These are phyloP conservation scores for Dunckerocampus dactyliophorus DNA, from an alignment of 2,113 vertebrate species.

Conservation along the genomic window DNA sequence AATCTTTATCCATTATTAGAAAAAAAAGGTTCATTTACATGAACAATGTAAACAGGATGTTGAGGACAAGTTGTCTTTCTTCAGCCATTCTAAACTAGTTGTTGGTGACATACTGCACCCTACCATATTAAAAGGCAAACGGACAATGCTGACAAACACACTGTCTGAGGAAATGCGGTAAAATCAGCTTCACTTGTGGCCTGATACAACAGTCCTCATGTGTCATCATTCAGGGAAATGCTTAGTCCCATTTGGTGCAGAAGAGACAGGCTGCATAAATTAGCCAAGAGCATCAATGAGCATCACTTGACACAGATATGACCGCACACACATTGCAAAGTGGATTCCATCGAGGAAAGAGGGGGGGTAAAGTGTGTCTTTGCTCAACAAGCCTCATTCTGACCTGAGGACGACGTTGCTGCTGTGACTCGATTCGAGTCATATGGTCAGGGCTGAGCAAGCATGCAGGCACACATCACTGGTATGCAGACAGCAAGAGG, in stretches of 20 bases:
- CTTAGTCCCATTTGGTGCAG: not conserved
- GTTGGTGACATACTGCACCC: no score
- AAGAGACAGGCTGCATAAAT: not conserved
- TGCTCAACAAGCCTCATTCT: slow-evolving; percentile 66
- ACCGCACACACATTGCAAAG: not conserved
- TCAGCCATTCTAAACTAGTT: no score
- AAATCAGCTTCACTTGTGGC: not conserved
- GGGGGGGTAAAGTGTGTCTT: slow-evolving; percentile 40
- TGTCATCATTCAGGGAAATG: not conserved
- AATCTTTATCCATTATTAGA: no score
- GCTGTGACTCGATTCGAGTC: slow-evolving; percentile 53
- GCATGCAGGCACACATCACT: slow-evolving; percentile 46
- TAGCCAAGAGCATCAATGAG: not conserved
- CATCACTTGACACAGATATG: not conserved
- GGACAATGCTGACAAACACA: not conserved
- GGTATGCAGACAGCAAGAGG: slow-evolving; percentile 13
- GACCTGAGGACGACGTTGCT: slow-evolving; percentile 63
- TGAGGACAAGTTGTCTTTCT: no score
- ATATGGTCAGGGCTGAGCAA: slow-evolving; percentile 49
- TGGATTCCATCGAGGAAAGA: slow-evolving; percentile 27
- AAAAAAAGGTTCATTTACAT: no score
- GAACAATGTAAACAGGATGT: no score
- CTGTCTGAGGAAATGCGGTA: not conserved
- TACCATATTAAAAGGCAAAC: no score
- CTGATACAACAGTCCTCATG: not conserved